Evolutionary conservation across 2,113 vertebrate genomes (phyloP).

Genomic region (Gymnorhina tibicen): DNA sequence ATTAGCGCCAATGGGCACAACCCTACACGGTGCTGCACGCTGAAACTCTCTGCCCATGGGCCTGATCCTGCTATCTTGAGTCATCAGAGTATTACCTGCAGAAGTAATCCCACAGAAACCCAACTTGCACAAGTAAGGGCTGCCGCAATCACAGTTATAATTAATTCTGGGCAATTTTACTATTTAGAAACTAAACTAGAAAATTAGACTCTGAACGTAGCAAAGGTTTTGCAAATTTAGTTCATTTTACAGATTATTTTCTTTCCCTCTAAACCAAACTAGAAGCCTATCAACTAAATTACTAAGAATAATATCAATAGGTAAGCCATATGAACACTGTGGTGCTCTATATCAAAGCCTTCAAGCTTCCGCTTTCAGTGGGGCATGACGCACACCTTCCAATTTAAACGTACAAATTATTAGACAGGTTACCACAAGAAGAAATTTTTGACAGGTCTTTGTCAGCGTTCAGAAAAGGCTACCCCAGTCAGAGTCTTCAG

Average conservation of each 20-base stretch:
- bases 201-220: background rate
- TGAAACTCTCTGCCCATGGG: background rate
- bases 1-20: background rate
- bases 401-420: background rate
- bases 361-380: background rate
- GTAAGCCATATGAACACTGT: background rate
- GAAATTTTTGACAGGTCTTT: background rate
- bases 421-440: background rate
- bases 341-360: background rate
- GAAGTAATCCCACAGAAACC: background rate
- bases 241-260: background rate
- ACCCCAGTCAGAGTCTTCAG: background rate
- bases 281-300: background rate
- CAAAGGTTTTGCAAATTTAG: background rate
- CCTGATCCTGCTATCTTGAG: background rate
- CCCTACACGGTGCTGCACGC: rapidly evolving
- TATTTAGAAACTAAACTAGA: background rate
- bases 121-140: background rate
- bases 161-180: background rate
- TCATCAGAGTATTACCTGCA: background rate
- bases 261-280: background rate
- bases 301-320: background rate
- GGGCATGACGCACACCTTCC: background rate
- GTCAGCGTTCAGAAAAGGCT: background rate
- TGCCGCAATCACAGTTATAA: background rate